Conservation (phyloP, 2,888 invertebrate genomes). For the Lasioglossum morio region DNA sequence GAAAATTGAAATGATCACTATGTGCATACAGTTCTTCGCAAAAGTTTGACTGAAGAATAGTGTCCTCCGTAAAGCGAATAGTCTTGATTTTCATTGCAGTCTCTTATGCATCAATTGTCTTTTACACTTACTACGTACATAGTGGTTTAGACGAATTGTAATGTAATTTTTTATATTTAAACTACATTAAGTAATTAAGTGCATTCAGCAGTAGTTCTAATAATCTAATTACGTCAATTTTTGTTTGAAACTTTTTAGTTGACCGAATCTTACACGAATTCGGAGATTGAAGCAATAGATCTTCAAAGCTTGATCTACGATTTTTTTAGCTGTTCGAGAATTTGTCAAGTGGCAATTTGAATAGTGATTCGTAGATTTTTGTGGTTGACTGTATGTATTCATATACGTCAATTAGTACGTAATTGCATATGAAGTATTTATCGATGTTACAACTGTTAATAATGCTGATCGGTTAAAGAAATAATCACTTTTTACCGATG, state of each 20-base stretch:
- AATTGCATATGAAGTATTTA: background rate
- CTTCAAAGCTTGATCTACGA: background rate
- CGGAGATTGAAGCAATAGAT: background rate
- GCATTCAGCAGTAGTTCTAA: background rate
- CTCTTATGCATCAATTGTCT: no score
- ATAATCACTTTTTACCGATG: background rate
- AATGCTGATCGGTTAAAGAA: background rate
- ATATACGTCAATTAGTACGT: background rate
- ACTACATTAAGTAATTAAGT: no score
- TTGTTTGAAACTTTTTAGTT: background rate
- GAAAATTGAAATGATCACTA: background rate
- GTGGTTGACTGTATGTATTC: background rate
- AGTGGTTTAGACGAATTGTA: no score
- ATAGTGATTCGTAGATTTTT: background rate
- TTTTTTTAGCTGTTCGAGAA: background rate
- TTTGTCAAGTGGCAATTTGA: background rate
- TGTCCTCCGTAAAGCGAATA: no score
- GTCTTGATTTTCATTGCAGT: no score
- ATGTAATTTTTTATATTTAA: no score
- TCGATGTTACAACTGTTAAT: background rate
- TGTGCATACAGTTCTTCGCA: background rate
- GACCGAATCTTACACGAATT: background rate
- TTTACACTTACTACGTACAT: no score
- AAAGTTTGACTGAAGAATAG: background rate
- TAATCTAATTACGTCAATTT: background rate